A percentile compares a stretch with the other conserved stretches of the same genome.
Evolutionary conservation across 2,113 vertebrate genomes (phyloP).

Genomic region (Scopus umbretta): DNA sequence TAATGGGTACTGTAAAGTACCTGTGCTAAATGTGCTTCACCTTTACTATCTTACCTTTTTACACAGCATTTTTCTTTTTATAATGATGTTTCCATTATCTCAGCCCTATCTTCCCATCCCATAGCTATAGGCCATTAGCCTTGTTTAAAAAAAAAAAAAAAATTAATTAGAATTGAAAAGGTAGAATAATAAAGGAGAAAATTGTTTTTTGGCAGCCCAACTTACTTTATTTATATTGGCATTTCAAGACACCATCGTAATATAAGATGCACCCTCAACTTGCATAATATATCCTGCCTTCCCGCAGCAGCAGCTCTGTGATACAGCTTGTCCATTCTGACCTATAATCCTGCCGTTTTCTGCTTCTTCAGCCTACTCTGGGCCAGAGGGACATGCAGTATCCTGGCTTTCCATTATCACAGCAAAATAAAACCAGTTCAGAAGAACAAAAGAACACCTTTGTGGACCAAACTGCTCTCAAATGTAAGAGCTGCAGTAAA

Average conservation of each 20-base stretch:
- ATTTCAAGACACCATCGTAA: neutral
- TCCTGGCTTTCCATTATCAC: neutral
- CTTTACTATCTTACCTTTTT: slow-evolving; percentile 46
- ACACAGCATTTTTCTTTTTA: slow-evolving; percentile 29
- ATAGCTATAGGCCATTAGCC: slow-evolving; percentile 27
- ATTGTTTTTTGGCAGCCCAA: slow-evolving; percentile 16
- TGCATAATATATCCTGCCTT: neutral
- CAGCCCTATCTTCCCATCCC: slow-evolving; percentile 41
- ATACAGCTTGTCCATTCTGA: neutral
- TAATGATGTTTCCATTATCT: slow-evolving; percentile 47
- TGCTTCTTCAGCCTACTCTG: neutral
- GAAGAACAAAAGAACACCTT: neutral
- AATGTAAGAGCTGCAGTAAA: neutral
- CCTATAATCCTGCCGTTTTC: neutral
- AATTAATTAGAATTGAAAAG: slow-evolving; percentile 57
- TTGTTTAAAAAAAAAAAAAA: slow-evolving; percentile 12
- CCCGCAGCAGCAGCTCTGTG: neutral
- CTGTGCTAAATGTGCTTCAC: slow-evolving; percentile 24
- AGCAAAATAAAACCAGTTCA: neutral
- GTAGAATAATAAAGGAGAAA: slow-evolving; percentile 56
- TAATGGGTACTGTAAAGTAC: slow-evolving; percentile 8
- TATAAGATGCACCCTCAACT: neutral
- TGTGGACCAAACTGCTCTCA: neutral
- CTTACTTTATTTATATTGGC: slow-evolving; percentile 39
- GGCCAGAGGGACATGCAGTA: neutral